Conservation (phyloP, 2,797 vertebrate genomes). For the Alfaro cultratus region DNA sequence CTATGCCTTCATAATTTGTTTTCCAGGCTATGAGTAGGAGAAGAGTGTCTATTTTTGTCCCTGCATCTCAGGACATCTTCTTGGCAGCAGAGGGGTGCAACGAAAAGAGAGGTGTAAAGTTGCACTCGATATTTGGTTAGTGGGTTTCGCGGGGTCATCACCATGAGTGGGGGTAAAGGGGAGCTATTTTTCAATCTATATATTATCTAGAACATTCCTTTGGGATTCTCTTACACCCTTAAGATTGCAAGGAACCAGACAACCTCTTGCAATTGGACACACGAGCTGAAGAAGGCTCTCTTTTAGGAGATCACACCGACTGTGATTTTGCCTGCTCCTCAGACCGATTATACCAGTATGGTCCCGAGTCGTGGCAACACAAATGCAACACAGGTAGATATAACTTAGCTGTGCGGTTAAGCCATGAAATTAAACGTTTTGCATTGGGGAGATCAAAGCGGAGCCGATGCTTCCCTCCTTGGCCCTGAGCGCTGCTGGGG, state of each 20-base stretch:
- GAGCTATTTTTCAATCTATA: slow-evolving; percentile 33
- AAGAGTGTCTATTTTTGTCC: slow-evolving; percentile 69
- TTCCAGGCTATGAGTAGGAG: slow-evolving; percentile 40
- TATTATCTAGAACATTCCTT: slow-evolving; percentile 35
- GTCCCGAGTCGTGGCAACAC: neutral
- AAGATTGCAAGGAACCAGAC: slow-evolving; percentile 33
- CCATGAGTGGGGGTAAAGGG: neutral
- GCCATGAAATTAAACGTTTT: slow-evolving; percentile 42
- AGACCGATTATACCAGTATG: slow-evolving; percentile 1
- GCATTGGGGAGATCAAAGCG: slow-evolving; percentile 60
- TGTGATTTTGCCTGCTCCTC: slow-evolving; percentile 1
- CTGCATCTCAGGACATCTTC: slow-evolving; percentile 27
- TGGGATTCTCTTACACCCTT: slow-evolving; percentile 41
- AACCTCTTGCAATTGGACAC: neutral
- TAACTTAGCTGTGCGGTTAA: slow-evolving; percentile 10
- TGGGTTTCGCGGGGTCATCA: slow-evolving; percentile 47
- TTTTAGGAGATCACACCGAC: neutral
- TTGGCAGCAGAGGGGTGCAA: slow-evolving; percentile 24
- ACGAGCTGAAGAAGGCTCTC: slow-evolving; percentile 1
- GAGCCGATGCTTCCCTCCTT: slow-evolving; percentile 30
- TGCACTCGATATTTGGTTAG: slow-evolving; percentile 62
- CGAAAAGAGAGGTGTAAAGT: slow-evolving; percentile 62
- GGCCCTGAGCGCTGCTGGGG: slow-evolving; percentile 40
- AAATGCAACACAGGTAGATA: slow-evolving; percentile 27
- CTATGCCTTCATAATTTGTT: slow-evolving; percentile 19